Evolutionary conservation across 2,113 vertebrate species (phyloP).

Genomic region (Pachyramphus minor): DNA sequence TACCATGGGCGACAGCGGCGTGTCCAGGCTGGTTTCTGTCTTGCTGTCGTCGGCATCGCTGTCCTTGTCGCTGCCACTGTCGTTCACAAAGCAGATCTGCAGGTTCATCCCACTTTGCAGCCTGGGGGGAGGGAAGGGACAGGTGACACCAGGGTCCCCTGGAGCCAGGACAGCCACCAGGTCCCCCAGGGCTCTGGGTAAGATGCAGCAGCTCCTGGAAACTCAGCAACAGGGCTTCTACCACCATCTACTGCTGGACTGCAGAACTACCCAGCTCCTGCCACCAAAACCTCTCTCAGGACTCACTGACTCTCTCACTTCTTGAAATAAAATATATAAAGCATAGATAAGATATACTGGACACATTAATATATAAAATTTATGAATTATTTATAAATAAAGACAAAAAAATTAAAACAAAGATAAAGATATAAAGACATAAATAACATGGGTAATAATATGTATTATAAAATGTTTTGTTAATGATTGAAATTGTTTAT

Average conservation of each 20-base stretch:
- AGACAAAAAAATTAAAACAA: no score
- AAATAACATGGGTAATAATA: not conserved
- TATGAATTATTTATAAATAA: no score
- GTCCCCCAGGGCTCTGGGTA: not conserved
- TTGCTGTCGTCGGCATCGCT: constrained; percentile 98
- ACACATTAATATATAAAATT: rapidly evolving
- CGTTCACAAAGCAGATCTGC: constrained; percentile 98
- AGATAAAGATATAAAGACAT: not conserved
- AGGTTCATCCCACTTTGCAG: constrained; percentile 99
- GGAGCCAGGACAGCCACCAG: rapidly evolving
- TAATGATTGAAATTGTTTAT: not conserved
- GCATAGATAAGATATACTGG: rapidly evolving
- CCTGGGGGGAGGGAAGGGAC: constrained; percentile 59
- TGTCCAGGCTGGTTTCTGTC: constrained; percentile 97
- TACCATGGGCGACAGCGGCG: constrained; percentile 95
- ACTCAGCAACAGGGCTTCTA: not conserved
- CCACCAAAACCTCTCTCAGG: not conserved
- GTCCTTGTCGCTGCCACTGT: constrained; percentile 97
- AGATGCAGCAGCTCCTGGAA: not conserved
- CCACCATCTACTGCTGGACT: constrained; percentile 52
- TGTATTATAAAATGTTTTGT: not conserved
- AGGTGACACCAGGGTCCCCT: not conserved
- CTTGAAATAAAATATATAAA: not conserved
- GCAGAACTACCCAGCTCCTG: not conserved
- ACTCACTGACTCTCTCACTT: not conserved